Evolutionary conservation across 2,113 vertebrate genomes (phyloP).

Genomic region (Mola mola): DNA sequence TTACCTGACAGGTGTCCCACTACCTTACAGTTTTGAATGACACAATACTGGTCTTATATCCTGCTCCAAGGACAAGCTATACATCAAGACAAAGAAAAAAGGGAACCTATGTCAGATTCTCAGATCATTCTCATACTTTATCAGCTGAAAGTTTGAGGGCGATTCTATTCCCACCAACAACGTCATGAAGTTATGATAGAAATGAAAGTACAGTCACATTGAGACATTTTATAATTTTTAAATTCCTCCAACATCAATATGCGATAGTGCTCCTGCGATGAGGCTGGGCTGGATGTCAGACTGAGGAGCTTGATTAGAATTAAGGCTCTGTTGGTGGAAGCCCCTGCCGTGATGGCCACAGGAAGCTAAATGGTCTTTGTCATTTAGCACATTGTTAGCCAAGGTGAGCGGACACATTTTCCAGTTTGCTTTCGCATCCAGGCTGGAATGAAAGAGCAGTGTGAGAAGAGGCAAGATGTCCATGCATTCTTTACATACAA

Average conservation of each 20-base stretch:
- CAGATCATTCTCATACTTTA: too few relatives aligned
- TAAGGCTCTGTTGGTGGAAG: constrained; percentile 60
- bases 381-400: constrained; percentile 71
- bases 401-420: constrained; percentile 42
- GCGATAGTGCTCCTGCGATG: neutral
- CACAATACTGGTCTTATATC: too few relatives aligned
- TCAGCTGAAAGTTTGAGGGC: too few relatives aligned
- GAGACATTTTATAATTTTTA: too few relatives aligned
- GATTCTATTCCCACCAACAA: too few relatives aligned
- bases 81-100: too few relatives aligned
- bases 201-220: too few relatives aligned
- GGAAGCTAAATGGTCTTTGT: constrained; percentile 77
- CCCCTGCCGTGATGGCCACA: constrained; percentile 50
- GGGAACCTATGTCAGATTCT: too few relatives aligned
- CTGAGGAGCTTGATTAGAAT: constrained; percentile 64
- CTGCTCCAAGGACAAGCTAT: too few relatives aligned
- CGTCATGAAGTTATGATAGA: too few relatives aligned
- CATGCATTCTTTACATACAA: constrained; percentile 5
- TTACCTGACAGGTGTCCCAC: too few relatives aligned
- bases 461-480: constrained; percentile 6
- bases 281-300: constrained; percentile 52
- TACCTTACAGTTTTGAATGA: too few relatives aligned
- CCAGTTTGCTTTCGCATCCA: constrained; percentile 48
- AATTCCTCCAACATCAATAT: neutral
- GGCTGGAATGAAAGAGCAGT: constrained; percentile 50